Base-by-base conservation (phyloP, 2,888 invertebrate species). In the Drosophila putrida region DNA sequence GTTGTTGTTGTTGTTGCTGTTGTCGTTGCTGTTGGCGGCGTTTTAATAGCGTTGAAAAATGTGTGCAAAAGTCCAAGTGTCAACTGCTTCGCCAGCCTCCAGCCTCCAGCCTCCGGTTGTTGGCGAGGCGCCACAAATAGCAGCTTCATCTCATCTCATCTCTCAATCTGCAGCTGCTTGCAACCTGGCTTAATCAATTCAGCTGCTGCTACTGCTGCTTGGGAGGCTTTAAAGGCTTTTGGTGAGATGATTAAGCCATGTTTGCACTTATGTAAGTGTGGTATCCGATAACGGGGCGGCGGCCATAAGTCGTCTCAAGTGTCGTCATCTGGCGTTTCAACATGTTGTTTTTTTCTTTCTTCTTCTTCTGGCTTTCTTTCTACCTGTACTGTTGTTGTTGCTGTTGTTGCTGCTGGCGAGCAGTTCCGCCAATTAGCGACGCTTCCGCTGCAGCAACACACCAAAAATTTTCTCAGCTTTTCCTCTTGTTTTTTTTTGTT, bases 381-480 rank as follows among this genome's bases (percentile, higher is more conserved):
- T 70, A 54, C 66, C 70, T n/a, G 76, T 47, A 68, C 65, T 75
- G 64, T 63, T 70, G 41, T 6, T 74, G 54, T 28, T 68, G 43
- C 28, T 67, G 79, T 41, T 66, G 76, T 41, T 62, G 20, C 20
- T 20, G 20, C 20, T 20, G 67, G 62, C 62, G 47, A 50, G 73
- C 82, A 86, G 89, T 86, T 86, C 89, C 85, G 85, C 89, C 85
- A 86, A 86, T 86, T 89, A 89, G 85, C 75, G 74, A 60, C 53
- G 85, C 89, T 87, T 88, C 85, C 88, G 89, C 89, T 78, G 89
- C 72, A 62, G 57, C 51, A 58, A 61, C 44, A 70, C 47, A 62
- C 44, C 39, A 74, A 80, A 79, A 57, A 69, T 76, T 83, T 86
- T 77, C 71, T 60, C 75, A 61, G 75, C 87, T 82, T 87, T 83